Base-by-base conservation (phyloP, 2,113 vertebrate species). In the Carettochelys insculpta region DNA sequence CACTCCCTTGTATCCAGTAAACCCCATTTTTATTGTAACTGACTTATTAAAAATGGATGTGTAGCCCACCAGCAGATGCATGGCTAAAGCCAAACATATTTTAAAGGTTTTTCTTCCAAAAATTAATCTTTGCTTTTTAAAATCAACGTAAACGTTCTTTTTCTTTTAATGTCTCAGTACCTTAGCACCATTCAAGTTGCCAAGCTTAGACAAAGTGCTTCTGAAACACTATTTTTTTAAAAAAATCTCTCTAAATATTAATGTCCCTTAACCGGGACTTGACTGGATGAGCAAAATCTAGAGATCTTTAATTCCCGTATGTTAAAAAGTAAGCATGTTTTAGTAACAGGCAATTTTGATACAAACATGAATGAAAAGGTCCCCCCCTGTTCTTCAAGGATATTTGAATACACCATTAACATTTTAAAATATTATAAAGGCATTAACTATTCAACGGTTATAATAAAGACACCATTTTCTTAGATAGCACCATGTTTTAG, bases 401-500 rank as follows among this genome's bases (percentile, higher is more conserved):
- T 92, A 85, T 45, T 83, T 95, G 90, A 97, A 92, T 95, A 96
- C 94, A 94, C 86, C 58, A 92, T 89, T 84, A 97, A 96, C 94
- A 83, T 94, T 97, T 95, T 92, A 71, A 83, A 91, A 80, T 94
- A 93, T 97, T 97, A 97, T 97, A 97, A 98, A 98, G 98, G 98
- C 98, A 98, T 98, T 97, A 78, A 98, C 97, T 97, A 96, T 97
- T 96, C 24, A 88, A 93, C 95, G 97, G 89, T 95, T 96, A 95
- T 95, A 96, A 96, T 97, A 98, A 98, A 97, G 98, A 98, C 97
- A 98, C 97, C 97, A 77, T 98, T 98, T 96, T 98, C 94, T 96
- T 97, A 96, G 96, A 96, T 98, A 99, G 99, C 99, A 99, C 99
- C 99, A 97, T 98, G 97, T 97, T 98, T 97, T 96, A 98, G 97